These are phyloP conservation scores for Macropis europaea DNA, from an alignment of 2,888 invertebrate species.

Conservation along the genomic window DNA sequence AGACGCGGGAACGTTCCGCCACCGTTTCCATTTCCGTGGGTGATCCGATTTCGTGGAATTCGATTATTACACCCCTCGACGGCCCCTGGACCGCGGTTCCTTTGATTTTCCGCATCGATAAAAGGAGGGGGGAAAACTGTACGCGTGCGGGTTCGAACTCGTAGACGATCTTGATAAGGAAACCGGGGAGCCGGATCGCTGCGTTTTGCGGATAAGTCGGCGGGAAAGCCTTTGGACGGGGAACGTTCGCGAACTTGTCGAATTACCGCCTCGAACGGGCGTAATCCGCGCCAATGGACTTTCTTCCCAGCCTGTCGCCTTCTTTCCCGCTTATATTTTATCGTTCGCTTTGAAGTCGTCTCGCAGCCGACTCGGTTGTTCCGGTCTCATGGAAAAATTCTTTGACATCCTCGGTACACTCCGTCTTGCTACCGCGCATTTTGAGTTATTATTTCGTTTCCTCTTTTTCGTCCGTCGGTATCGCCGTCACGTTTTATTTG, in stretches of 20 bases:
- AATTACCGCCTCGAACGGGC: slow-evolving; percentile 16
- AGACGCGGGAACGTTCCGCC: slow-evolving; percentile 14
- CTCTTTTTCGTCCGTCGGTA: no score
- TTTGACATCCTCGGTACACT: neutral
- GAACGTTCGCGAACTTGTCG: neutral
- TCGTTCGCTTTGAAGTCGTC: slow-evolving; percentile 7
- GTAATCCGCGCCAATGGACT: slow-evolving; percentile 21
- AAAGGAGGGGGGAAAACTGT: neutral
- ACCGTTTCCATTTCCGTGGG: slow-evolving; percentile 41
- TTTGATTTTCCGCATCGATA: slow-evolving; percentile 39
- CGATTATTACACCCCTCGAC: slow-evolving; percentile 41
- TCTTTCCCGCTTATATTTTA: neutral
- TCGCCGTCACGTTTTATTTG: no score
- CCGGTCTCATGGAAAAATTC: slow-evolving; percentile 1
- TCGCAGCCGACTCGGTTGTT: neutral
- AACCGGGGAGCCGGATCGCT: neutral
- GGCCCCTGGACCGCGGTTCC: neutral
- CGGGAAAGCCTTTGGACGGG: neutral
- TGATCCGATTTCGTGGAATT: slow-evolving; percentile 51
- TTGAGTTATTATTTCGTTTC: no score
- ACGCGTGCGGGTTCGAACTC: slow-evolving; percentile 13
- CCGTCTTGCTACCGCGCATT: no score
- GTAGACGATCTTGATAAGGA: slow-evolving; percentile 22
- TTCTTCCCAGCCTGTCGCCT: neutral
- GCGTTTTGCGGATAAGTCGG: slow-evolving; percentile 4